phyloP scores from a whole-genome alignment of 2,113 vertebrate genomes.

The Campylomormyrus tamandua region DNA sequence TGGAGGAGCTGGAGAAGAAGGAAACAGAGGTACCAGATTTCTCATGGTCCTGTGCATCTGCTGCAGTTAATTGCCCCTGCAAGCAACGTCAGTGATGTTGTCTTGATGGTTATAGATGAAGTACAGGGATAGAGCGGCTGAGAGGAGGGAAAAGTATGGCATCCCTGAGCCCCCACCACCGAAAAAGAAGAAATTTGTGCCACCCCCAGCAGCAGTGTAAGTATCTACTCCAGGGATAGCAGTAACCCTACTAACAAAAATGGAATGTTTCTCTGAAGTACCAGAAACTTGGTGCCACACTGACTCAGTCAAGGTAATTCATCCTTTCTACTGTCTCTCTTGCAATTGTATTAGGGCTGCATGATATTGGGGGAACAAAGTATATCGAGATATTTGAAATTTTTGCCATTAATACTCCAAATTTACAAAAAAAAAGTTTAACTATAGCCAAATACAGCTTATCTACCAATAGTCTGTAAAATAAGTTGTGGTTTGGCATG shows the following conservation, averaged over 20 bases:
- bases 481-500: background rate
- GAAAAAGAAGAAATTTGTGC: constrained; percentile 89
- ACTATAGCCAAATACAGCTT: background rate
- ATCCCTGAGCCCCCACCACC: constrained; percentile 91
- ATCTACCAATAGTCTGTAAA: background rate
- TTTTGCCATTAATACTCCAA: too few relatives aligned
- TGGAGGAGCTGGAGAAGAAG: constrained; percentile 88
- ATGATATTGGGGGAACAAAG: background rate
- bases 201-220: constrained; percentile 74
- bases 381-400: background rate
- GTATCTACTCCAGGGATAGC: constrained; percentile 35
- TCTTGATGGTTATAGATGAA: constrained; percentile 68
- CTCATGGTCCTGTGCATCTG: background rate
- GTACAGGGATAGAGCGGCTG: constrained; percentile 92
- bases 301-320: background rate
- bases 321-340: background rate
- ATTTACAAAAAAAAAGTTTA: too few relatives aligned
- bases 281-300: background rate
- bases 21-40: constrained; percentile 77
- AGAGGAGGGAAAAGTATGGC: constrained; percentile 92
- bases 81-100: background rate
- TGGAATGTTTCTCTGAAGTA: background rate
- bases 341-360: background rate
- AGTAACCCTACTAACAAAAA: background rate
- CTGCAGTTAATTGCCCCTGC: background rate